Base-by-base conservation (phyloP, 2,888 invertebrate species). In the Hermaeophaga mercurialis region DNA sequence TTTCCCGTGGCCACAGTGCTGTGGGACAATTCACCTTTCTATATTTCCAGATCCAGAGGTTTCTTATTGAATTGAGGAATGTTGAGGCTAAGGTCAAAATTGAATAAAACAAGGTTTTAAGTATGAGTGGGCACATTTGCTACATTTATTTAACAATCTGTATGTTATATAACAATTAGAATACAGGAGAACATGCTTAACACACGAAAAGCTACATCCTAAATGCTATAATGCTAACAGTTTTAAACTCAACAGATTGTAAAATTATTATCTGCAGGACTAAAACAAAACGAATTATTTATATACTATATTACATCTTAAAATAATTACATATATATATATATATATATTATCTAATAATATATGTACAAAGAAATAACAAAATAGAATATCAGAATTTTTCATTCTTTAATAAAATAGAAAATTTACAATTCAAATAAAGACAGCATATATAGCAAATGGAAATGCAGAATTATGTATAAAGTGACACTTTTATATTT, bases 131-230 rank as follows among this genome's bases (percentile, higher is more conserved):
- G 70, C 70, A 75, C 72, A 73, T 70, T 69, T 75, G 76, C 77
- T 78, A 78, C 77, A 77, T 78, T 77, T 78, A 78, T 78, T 78
- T 75, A 77, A 77, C 76, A 77, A 77, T 76, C 73, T 73, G 63
- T 74, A 73, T 74, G 70, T 64, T 70, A 68, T 71, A 75, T 77
- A 77, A 77, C 77, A 75, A 75, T 77, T 75, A 75, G 75, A 76
- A 75, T 75, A 76, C 72, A 73, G 70, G 70, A 73, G 73, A 74
- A 77, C 75, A 77, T 77, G 76, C 74, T 73, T 73, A 74, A 76
- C 74, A 77, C 76, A 76, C 73, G 75, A 74, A 76, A 75, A 73
- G 50, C 76, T 73, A 73, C 66, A 64, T 66, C 63, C 66, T 72
- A 71, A 66, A 66, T 65, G 62, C 72, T 71, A 72, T 71, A 71